Percentiles rank a stretch among this genome's conserved stretches.
Evolutionary conservation across 2,797 vertebrate species (phyloP).

Genomic region (Thamnophis elegans): DNA sequence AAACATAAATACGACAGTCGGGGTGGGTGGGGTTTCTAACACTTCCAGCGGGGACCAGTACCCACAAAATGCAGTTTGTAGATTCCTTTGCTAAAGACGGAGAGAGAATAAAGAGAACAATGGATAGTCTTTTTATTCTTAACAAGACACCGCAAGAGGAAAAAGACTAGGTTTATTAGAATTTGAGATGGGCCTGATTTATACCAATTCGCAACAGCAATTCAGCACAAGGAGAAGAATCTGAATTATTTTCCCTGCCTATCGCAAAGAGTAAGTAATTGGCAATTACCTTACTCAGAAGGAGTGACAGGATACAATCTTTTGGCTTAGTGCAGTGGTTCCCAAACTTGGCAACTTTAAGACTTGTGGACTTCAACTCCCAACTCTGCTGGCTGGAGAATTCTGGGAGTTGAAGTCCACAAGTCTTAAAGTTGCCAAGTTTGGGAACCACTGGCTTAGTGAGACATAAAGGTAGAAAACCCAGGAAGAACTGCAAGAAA

Average conservation of each 20-base stretch:
- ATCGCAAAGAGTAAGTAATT: slow-evolving; percentile 64
- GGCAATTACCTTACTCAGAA: slow-evolving; percentile 61
- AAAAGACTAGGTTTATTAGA: slow-evolving; percentile 47
- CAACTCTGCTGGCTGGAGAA: too few species aligned
- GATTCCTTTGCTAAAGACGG: slow-evolving; percentile 40
- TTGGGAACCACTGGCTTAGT: too few species aligned
- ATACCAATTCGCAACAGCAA: slow-evolving; percentile 44
- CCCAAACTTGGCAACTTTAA: too few species aligned
- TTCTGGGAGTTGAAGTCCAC: too few species aligned
- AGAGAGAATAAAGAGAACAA: slow-evolving; percentile 55
- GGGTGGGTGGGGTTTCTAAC: too few species aligned
- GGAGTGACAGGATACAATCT: slow-evolving; percentile 54
- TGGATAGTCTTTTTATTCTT: slow-evolving; percentile 37
- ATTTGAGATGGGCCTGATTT: slow-evolving; percentile 39
- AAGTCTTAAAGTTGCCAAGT: too few species aligned
- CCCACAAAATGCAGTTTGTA: slow-evolving; percentile 38
- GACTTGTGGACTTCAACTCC: too few species aligned
- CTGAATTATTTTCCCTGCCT: slow-evolving; percentile 61
- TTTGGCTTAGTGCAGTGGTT: slow-evolving; percentile 55
- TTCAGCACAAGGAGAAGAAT: slow-evolving; percentile 53
- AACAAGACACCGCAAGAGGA: slow-evolving; percentile 51
- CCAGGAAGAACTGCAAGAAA: slow-evolving; percentile 16
- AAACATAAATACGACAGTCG: slow-evolving; percentile 32
- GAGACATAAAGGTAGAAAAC: slow-evolving; percentile 18
- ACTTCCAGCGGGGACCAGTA: slow-evolving; percentile 17